Evolutionary conservation across 2,888 invertebrate genomes (phyloP).

Genomic region (Adineta ricciae): DNA sequence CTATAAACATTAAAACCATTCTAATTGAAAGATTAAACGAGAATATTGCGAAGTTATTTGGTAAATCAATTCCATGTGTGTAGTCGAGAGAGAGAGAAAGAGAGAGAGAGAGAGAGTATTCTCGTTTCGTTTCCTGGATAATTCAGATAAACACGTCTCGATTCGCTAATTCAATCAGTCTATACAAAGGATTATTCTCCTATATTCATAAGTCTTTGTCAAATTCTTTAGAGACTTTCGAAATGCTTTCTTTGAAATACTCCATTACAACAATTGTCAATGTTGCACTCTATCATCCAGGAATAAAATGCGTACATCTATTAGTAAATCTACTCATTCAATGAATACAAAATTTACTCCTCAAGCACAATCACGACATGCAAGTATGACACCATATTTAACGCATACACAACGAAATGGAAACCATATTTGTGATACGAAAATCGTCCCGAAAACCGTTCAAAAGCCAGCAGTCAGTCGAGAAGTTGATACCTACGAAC

Average conservation of each 20-base stretch:
- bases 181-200: too few species aligned
- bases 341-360: conserved; percentile 1
- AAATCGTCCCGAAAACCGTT: neutral
- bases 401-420: neutral
- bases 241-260: conserved; percentile 16
- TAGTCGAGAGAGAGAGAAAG: too few species aligned
- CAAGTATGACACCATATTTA: neutral
- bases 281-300: conserved; percentile 75
- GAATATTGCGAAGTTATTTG: too few species aligned
- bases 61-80: too few species aligned
- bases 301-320: conserved; percentile 52
- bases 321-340: neutral
- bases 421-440: neutral
- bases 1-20: too few species aligned
- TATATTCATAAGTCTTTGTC: neutral
- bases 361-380: neutral
- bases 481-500: neutral
- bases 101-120: too few species aligned
- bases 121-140: too few species aligned
- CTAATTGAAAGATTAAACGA: too few species aligned
- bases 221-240: conserved; percentile 9
- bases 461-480: neutral
- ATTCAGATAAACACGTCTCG: too few species aligned
- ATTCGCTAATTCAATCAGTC: too few species aligned
- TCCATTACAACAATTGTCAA: conserved; percentile 59